These are phyloP conservation scores for Oxyscelio sp. DNA, from an alignment of 2,888 invertebrate species.

Conservation along the genomic window DNA sequence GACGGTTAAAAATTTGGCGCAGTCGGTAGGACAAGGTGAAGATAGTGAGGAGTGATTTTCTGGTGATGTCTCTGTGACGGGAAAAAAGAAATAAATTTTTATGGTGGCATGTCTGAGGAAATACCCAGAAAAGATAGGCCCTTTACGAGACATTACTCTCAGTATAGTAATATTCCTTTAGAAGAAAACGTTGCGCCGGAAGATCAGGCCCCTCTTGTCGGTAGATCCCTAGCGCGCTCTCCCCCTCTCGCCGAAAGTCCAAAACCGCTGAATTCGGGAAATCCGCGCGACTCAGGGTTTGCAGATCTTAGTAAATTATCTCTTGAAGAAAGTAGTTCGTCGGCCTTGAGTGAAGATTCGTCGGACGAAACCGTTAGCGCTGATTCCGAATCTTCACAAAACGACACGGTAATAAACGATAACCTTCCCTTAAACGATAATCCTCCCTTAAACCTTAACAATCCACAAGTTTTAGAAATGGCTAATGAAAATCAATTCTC, in stretches of 20 bases:
- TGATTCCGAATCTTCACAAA: too few species aligned
- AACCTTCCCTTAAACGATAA: not conserved
- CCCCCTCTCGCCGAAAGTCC: not conserved
- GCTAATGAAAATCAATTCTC: not conserved
- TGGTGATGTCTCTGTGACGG: too few species aligned
- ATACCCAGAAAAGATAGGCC: not conserved
- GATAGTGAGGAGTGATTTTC: not conserved
- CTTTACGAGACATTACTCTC: not conserved
- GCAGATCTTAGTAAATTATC: too few species aligned
- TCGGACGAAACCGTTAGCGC: too few species aligned
- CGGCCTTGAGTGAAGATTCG: too few species aligned
- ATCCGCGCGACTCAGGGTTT: too few species aligned
- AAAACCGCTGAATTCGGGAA: not conserved
- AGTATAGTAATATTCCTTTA: not conserved
- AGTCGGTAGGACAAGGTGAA: too few species aligned
- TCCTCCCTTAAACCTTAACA: too few species aligned
- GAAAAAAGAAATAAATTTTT: not conserved
- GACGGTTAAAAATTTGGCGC: too few species aligned
- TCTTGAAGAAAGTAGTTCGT: too few species aligned
- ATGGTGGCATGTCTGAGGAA: not conserved
- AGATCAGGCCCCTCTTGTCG: not conserved
- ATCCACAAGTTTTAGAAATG: not conserved
- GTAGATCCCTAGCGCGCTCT: not conserved
- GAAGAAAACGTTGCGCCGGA: not conserved
- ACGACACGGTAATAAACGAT: too few species aligned